These are phyloP conservation scores for Drosophila cardini DNA, from an alignment of 1,140 invertebrate species.

Conservation along the genomic window DNA sequence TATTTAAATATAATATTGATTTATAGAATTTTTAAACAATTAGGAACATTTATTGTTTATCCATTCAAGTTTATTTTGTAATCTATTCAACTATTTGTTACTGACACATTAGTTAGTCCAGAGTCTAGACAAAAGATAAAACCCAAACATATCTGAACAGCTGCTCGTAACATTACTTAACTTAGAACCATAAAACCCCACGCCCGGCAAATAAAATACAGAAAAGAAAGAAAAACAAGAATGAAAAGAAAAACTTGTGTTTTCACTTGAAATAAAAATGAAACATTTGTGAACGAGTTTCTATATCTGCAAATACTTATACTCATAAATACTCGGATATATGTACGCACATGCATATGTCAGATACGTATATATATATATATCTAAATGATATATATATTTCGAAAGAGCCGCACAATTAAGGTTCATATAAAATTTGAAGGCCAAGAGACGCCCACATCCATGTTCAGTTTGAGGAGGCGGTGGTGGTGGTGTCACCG, in stretches of 20 bases:
- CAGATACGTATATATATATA: slow-evolving; percentile 22
- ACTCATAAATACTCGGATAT: slow-evolving; percentile 39
- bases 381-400: slow-evolving; percentile 33
- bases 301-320: slow-evolving; percentile 13
- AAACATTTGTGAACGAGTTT: slow-evolving; percentile 56
- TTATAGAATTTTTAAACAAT: background rate
- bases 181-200: slow-evolving; percentile 39
- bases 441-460: slow-evolving; percentile 66
- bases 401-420: slow-evolving; percentile 54
- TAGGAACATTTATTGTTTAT: background rate
- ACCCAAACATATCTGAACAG: slow-evolving; percentile 25
- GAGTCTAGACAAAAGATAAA: slow-evolving; percentile 1
- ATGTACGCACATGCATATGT: slow-evolving; percentile 1
- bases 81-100: slow-evolving; percentile 17
- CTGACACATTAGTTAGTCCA: slow-evolving; percentile 1
- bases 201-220: slow-evolving; percentile 53
- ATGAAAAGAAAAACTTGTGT: slow-evolving; percentile 33
- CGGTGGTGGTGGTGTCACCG: background rate
- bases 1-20: too few relatives aligned
- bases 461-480: slow-evolving; percentile 23
- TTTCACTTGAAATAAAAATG: slow-evolving; percentile 56
- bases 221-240: background rate
- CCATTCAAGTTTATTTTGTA: slow-evolving; percentile 13
- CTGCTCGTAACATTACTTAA: slow-evolving; percentile 38
- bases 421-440: slow-evolving; percentile 75